A percentile compares a stretch with the other conserved stretches of the same genome.
These are phyloP conservation scores for Sebastolobus alascanus DNA, from an alignment of 2,797 vertebrate genomes.

Conservation along the genomic window DNA sequence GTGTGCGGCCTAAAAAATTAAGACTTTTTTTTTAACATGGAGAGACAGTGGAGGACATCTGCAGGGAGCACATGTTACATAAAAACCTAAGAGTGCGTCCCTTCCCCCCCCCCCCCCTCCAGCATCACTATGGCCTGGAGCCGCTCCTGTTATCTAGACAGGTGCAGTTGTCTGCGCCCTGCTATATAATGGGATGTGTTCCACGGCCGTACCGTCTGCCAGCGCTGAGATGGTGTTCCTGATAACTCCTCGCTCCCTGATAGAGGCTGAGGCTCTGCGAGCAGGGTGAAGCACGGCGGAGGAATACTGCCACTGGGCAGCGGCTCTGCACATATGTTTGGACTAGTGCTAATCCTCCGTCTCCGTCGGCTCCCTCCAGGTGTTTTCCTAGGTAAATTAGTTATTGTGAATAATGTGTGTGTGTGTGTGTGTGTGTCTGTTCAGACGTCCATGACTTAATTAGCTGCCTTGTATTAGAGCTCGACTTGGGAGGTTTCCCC, in stretches of 20 bases:
- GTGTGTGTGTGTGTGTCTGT: not conserved
- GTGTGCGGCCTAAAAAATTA: constrained; percentile 3
- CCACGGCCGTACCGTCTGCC: constrained; percentile 49
- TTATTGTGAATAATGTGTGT: constrained; percentile 15
- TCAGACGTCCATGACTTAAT: constrained; percentile 34
- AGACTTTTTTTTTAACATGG: not conserved
- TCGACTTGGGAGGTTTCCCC: constrained; percentile 20
- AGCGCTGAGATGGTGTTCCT: constrained; percentile 60
- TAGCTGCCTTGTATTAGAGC: not conserved
- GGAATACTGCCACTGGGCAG: constrained; percentile 11
- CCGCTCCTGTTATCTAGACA: constrained; percentile 71
- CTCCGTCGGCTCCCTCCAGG: constrained; percentile 50
- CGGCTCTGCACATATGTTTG: constrained; percentile 13
- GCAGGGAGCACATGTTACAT: constrained; percentile 18
- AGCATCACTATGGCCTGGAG: constrained; percentile 30
- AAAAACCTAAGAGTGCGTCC: constrained; percentile 13
- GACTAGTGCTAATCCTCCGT: constrained; percentile 1
- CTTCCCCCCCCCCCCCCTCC: not conserved
- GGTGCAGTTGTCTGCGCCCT: constrained; percentile 67
- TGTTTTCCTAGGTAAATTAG: constrained; percentile 43
- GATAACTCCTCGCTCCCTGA: constrained; percentile 64
- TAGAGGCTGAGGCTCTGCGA: constrained; percentile 23
- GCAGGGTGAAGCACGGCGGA: constrained; percentile 10
- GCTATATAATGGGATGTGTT: constrained; percentile 67
- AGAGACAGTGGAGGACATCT: constrained; percentile 23